phyloP scores from a whole-genome alignment of 2,888 invertebrate species.

The Acrobasis repandana region DNA sequence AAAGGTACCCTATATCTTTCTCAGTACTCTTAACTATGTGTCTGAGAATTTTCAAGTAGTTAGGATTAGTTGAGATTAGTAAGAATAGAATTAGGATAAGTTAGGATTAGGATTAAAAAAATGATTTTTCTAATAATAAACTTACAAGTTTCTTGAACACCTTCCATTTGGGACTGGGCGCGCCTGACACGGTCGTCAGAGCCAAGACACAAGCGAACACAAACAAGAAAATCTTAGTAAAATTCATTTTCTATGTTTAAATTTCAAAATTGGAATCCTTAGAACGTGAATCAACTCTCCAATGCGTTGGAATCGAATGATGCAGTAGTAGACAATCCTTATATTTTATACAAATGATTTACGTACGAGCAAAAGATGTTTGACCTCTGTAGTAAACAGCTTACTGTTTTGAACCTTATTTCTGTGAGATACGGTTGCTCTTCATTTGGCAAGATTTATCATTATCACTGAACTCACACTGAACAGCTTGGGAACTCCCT shows the following conservation, averaged over 20 bases:
- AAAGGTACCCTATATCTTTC: too few relatives aligned
- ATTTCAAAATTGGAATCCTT: too few relatives aligned
- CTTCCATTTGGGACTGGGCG: slow-evolving; percentile 53
- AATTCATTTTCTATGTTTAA: slow-evolving; percentile 45
- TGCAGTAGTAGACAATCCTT: not conserved
- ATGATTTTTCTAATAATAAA: slow-evolving; percentile 21
- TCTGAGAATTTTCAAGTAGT: too few relatives aligned
- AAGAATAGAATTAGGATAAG: too few relatives aligned
- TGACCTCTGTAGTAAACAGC: not conserved
- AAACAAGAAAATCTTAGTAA: slow-evolving; percentile 47
- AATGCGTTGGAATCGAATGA: slow-evolving; percentile 13
- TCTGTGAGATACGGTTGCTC: not conserved
- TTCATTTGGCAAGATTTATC: not conserved
- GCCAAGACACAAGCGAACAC: slow-evolving; percentile 48
- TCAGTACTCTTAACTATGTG: too few relatives aligned
- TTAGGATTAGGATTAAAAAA: too few relatives aligned
- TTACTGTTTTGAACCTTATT: not conserved
- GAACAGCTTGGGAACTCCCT: not conserved
- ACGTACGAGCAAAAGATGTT: not conserved
- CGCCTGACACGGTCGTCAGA: slow-evolving; percentile 40
- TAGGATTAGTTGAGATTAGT: too few relatives aligned
- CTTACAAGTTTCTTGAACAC: slow-evolving; percentile 58
- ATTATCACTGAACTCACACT: too few relatives aligned
- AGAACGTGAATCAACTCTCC: not conserved
- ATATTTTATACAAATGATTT: slow-evolving; percentile 4